Base-by-base conservation (phyloP, 2,797 vertebrate species). In the Lates japonicus region DNA sequence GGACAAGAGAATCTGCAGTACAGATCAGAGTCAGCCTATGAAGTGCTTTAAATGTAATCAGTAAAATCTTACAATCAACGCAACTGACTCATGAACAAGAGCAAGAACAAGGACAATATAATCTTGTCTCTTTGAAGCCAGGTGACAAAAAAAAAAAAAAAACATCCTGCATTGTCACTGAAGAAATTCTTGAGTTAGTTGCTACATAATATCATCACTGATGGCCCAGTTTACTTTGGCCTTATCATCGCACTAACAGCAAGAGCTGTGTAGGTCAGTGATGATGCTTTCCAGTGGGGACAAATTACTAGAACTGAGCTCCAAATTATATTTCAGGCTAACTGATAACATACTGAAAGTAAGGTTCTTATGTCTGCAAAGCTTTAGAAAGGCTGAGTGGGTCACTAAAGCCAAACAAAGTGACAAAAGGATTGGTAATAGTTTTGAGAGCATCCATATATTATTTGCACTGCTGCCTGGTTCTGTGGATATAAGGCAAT, bases 401-500 rank as follows among this genome's bases (percentile, higher is more conserved):
- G 74, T 71, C 70, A 55, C 29, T 25, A 54, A 85, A 81, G 75
- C 35, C 67, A 89, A 84, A 81, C 55, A 70, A 76, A 57, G 52
- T 48, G 63, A 44, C 66, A 71, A 69, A n/a, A 63, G 70, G 68
- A 78, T 82, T 61, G 55, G 77, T 59, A 81, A 76, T 80, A 76
- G 52, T 76, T 83, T 78, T 61, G 46, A 73, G 78, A 75, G 82
- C 37, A 80, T 87, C 76, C 70, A 61, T 60, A 69, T 65, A 64
- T 74, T 85, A 76, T 84, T 86, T 89, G 65, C 62, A 33, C 44
- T 63, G 37, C 55, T 39, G 62, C 58, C 52, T 51, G 37, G 17
- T 22, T 75, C 51, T 78, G 61, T 82, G 58, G 76, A 86, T 84
- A 67, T 74, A 74, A 81, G 70, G 57, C 63, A 80, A 81, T 82